Percentiles rank a stretch among this genome's conserved stretches.
These are phyloP conservation scores for Bombycilla garrulus DNA, from an alignment of 2,113 vertebrate genomes.

Conservation along the genomic window DNA sequence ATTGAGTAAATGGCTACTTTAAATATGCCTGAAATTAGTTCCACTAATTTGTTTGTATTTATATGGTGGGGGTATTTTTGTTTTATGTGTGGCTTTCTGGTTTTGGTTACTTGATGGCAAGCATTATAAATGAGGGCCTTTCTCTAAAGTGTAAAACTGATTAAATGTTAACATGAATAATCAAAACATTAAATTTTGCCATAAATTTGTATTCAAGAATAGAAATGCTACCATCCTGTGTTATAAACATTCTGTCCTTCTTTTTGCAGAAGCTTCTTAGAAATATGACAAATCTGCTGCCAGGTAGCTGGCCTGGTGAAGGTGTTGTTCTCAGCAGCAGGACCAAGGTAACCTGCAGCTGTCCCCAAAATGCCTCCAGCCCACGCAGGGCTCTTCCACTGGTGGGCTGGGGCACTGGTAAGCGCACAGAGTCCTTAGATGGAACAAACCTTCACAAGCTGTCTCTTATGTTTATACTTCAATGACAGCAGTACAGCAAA, in stretches of 20 bases:
- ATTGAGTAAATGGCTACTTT: neutral
- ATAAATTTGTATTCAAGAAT: neutral
- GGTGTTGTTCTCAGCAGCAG: fast-evolving
- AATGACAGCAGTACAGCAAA: neutral
- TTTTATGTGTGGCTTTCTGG: neutral
- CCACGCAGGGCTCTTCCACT: fast-evolving
- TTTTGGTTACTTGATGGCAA: neutral
- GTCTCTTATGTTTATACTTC: neutral
- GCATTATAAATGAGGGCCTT: neutral
- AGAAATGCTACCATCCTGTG: neutral
- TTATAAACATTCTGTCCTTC: neutral
- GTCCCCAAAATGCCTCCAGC: neutral
- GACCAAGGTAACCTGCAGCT: neutral
- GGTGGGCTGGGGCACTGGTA: neutral
- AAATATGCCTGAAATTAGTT: neutral
- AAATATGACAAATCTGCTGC: neutral
- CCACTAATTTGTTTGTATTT: neutral
- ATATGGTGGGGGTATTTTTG: neutral
- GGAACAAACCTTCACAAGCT: neutral
- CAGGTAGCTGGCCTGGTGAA: neutral
- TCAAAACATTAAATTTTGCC: neutral
- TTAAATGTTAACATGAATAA: neutral
- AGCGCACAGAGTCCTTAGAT: neutral
- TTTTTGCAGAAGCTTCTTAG: neutral
- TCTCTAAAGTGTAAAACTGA: neutral